Base-by-base conservation (phyloP, 2,113 vertebrate species). In the Tretioscincus oriximinensis region DNA sequence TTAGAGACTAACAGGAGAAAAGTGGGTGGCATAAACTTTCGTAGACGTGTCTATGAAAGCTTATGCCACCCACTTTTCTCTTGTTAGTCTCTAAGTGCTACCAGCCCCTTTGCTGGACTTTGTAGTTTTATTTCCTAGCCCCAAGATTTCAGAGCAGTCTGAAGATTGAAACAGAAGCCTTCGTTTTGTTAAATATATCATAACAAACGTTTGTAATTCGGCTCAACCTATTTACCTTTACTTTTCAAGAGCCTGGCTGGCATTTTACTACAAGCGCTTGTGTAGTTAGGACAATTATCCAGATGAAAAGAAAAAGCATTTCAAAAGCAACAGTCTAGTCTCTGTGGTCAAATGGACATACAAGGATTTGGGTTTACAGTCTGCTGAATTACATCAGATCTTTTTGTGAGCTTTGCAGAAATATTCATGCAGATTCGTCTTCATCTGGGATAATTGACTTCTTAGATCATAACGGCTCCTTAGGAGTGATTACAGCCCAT, bases 141-240 rank as follows among this genome's bases (percentile, higher is more conserved):
- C 54, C 8, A 1, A 22, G 21, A 28, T n/a, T 29, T 69, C 82
- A 22, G 7, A 45, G 58, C 74, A 80, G 77, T 21, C 22, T 80
- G 2, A 63, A 75, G 64, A 2, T 41, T 41, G 41, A n/a, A 28
- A 3, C 16, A 41, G 7, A 60, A 76, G 58, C 16, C 51, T 7
- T 24, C 1, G 2, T 47, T 47, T 86, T 80, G 86, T 89, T 70
- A 49, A 75, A 51, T 8, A 3, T 72, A 31, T 67, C 63, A 1
- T 47, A 72, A 26, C 10, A 58, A 58, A 58, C 0, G 7, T 58
- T 75, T 5, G 64, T 74, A 20, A 89, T 71, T 85, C 24, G 80
- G 79, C 41, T 21, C 49, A n/a, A 80, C 82, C 76, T 81, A 83
- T 89, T 90, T 92, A 80, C 74, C 60, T 87, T 86, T 82, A 75